Conservation (phyloP, 1,140 invertebrate species). For the Lepidurus apus region DNA sequence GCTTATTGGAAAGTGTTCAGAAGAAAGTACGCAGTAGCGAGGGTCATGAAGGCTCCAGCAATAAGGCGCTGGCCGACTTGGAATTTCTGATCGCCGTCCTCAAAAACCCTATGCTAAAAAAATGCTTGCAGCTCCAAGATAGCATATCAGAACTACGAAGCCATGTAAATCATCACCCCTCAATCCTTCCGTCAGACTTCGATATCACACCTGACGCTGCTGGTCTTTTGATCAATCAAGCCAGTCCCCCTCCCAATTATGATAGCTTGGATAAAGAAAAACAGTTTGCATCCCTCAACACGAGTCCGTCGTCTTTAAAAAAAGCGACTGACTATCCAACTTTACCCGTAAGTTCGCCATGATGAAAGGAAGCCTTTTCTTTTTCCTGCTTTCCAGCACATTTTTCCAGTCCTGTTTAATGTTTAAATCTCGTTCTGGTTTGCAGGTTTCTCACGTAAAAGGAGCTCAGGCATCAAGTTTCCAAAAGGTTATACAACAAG, state of each 20-base stretch:
- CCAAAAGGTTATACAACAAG: conserved; percentile 56
- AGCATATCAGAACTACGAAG: conserved; percentile 71
- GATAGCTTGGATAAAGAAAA: conserved; percentile 29
- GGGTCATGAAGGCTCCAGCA: conserved; percentile 56
- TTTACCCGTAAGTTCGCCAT: neutral
- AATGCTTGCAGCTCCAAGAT: conserved; percentile 62
- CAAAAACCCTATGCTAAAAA: conserved; percentile 85
- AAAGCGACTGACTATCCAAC: neutral
- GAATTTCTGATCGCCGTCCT: conserved; percentile 78
- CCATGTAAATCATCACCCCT: conserved; percentile 79
- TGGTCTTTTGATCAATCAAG: conserved; percentile 55
- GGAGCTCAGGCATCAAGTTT: conserved; percentile 52
- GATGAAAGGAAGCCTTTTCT: neutral
- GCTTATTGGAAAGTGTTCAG: conserved; percentile 72
- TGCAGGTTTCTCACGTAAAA: conserved; percentile 11
- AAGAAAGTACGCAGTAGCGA: conserved; percentile 57
- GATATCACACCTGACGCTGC: conserved; percentile 67
- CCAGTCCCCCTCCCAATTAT: conserved; percentile 35
- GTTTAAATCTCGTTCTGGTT: neutral
- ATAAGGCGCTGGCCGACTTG: conserved; percentile 75
- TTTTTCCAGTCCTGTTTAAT: neutral
- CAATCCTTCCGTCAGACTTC: conserved; percentile 84
- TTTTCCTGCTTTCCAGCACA: neutral
- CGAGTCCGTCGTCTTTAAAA: neutral
- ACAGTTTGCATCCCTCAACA: conserved; percentile 8